These are phyloP conservation scores for Equus quagga DNA, from an alignment of 2,113 vertebrate genomes.

Conservation along the genomic window DNA sequence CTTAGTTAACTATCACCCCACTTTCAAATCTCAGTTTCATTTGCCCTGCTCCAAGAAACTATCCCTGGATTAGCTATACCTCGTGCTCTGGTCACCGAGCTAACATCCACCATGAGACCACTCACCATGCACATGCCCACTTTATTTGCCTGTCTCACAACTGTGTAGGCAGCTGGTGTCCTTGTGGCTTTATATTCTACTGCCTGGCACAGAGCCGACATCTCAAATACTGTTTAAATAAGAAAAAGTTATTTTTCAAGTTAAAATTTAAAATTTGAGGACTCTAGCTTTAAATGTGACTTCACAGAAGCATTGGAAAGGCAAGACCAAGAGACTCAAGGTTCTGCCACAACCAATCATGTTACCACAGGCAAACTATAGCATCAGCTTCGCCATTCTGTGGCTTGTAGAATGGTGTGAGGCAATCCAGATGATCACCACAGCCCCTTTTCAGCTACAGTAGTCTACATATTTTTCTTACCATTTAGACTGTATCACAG, in stretches of 20 bases:
- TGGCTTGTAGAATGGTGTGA: neutral
- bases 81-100: neutral
- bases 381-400: neutral
- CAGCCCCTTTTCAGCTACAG: neutral
- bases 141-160: neutral
- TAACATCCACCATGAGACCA: neutral
- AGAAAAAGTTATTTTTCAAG: constrained; percentile 15
- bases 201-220: neutral
- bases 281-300: neutral
- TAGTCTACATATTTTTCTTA: neutral
- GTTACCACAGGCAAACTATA: neutral
- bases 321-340: neutral
- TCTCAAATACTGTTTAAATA: neutral
- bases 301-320: neutral
- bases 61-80: neutral
- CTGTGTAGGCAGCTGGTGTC: neutral
- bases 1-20: neutral
- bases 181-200: neutral
- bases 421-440: neutral
- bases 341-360: neutral
- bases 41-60: neutral
- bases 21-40: neutral
- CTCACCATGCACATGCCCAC: neutral
- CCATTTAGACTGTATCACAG: neutral
- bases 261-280: constrained; percentile 25